Evolutionary conservation across 2,888 invertebrate species (phyloP), one percentile per base, ranked within the genome.

Genomic region (Sphecodes monilicornis): DNA sequence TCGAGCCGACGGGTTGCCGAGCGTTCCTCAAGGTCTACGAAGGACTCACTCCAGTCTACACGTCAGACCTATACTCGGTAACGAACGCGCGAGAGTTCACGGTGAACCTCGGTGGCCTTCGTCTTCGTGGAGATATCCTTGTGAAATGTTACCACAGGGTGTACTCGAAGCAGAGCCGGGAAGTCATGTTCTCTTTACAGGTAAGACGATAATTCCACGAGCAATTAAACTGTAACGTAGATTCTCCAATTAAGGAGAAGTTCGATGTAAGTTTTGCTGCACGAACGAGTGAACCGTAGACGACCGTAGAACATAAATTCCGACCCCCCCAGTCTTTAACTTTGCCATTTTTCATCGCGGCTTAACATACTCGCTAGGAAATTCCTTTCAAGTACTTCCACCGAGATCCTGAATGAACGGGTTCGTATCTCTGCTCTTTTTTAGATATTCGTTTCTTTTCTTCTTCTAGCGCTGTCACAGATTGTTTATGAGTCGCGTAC

Each of bases 1-100:
- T 97, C 92, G 94, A 95, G 66, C 95, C 95, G 68, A 97, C 96
- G 57, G 97, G 97, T 85, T 97, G 96, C 93, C 95, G 96, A 85
- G 97, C 97, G 88, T 98, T 98, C 95, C 96, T 98, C 90, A 97
- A 97, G 95, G 97, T 99, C 86, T 99, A 98, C 95, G 98, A 98
- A 95, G 98, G 98, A 90, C 97, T 98, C 94, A 97, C 97, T 85
- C 98, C 98, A 82, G 97, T 98, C 79, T 98, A 98, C 94, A 98
- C 98, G 0, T 98, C 98, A 87, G 98, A 94, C 89, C 92, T 94
- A 16, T 94, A 94, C 78, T 94, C 94, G 36, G 94, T 94, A 73
- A 94, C 94, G 68, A 96, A 97, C 86, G 97, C 96, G 93, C 95
- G 96, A 73, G 96, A 97, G 93, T 97, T 97, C 92, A 97, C 97